Evolutionary conservation across 2,888 invertebrate genomes (phyloP).

Genomic region (Syrphus vitripennis): DNA sequence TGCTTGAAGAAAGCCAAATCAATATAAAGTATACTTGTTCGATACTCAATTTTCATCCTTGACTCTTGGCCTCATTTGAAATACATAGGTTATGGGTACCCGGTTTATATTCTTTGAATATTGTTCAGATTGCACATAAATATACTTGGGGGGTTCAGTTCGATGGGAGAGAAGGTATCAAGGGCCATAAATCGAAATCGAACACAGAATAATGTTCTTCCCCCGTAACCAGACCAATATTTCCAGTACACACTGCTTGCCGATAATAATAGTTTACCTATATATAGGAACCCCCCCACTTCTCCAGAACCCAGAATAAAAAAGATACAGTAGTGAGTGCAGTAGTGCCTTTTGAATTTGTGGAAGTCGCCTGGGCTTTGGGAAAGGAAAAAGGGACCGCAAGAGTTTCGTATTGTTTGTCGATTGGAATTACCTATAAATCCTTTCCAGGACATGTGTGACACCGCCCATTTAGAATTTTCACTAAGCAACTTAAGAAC

Average conservation of each 20-base stretch:
- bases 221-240: neutral
- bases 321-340: too few relatives aligned
- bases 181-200: conserved; percentile 60
- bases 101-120: conserved; percentile 29
- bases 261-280: neutral
- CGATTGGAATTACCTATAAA: conserved; percentile 62
- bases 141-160: neutral
- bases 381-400: neutral
- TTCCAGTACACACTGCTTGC: neutral
- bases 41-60: conserved; percentile 55
- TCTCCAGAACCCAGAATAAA: neutral
- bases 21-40: conserved; percentile 41
- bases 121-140: conserved; percentile 29
- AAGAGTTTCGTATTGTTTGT: conserved; percentile 55
- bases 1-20: conserved; percentile 34
- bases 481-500: conserved; percentile 42
- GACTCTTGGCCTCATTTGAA: conserved; percentile 65
- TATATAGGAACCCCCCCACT: too few relatives aligned
- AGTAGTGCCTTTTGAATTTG: conserved; percentile 11
- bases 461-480: conserved; percentile 63
- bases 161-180: conserved; percentile 27
- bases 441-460: conserved; percentile 57
- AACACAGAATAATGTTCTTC: conserved; percentile 36
- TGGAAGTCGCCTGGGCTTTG: neutral
- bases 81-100: conserved; percentile 42